Evolutionary conservation across 2,113 vertebrate species (phyloP), one percentile per base, ranked within the genome.

Genomic region (Corythornis madagascariensis): DNA sequence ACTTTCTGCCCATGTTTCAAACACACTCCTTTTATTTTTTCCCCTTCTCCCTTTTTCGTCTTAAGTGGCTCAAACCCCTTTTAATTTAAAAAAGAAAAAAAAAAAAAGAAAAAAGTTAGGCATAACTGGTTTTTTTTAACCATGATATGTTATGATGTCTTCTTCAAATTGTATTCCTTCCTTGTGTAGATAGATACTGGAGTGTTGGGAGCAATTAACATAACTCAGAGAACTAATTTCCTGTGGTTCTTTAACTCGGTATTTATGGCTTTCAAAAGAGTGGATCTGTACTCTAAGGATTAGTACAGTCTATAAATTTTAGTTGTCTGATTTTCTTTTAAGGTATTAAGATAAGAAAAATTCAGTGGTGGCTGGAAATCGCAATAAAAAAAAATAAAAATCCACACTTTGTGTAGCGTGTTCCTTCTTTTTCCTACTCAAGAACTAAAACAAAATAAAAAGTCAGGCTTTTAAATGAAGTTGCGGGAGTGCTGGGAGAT

Each of bases 191-290:
- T 63, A 96, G 88, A 94, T 85, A 93, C 50, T 76, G 65, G 67
- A 91, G 86, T 83, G 86, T 83, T 89, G 83, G 73, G 84, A 96
- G 94, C 80, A 94, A 96, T 97, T 96, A 97, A 91, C 94, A 93
- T 96, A 96, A 96, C 88, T 95, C 88, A 93, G 92, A 92, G 80
- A 95, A 84, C 90, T 94, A 94, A 95, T 96, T 95, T 96, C 88
- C 93, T 93, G 69, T 65, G 76, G 73, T 94, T 95, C 90, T 88
- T 95, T 94, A 91, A 48, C 59, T 91, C 78, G 45, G 79, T 93
- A 95, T 96, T 93, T 95, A 94, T 90, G 59, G 57, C 76, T 90
- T 96, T 96, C 82, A 77, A 67, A 90, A 88, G 81, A 95, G 66
- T 90, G 84, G 59, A 57, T 94, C 83, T 87, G 92, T 86, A 83